Base-by-base conservation (phyloP, 2,113 vertebrate species). In the Heterochromis multidens region DNA sequence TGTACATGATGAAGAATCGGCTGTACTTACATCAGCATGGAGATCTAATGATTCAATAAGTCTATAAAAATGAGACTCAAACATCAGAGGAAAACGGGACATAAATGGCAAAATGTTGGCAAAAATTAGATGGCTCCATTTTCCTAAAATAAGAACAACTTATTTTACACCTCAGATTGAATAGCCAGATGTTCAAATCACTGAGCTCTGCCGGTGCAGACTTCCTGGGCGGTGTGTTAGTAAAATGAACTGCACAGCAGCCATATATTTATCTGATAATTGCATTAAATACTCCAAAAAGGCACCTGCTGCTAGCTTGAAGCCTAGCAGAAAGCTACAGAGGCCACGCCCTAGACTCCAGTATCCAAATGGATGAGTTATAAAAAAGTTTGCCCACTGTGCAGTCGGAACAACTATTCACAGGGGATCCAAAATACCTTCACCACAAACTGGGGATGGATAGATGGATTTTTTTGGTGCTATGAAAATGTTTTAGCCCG, bases 261-360 rank as follows among this genome's bases (percentile, higher is more conserved):
- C 19, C 16, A 33, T 6, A 61, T 33, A 33, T 11, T 62, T 8
- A 7, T n/a, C 10, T n/a, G 58, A 2, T 5, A 16, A 31, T 12
- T n/a, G 19, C 10, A 1, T 35, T 35, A 35, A 21, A 35, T 63
- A 13, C 19, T 62, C 0, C 60, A 7, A 12, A 35, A 1, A 33
- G 12, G 9, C 21, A n/a, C 2, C 61, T n/a, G 10, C 10, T 35
- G 61, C 19, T 10, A 4, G 31, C 31, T 31, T 5, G 31, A 31
- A 31, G 31, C 31, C 31, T 5, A 61, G 61, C n/a, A n/a, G n/a
- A n/a, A n/a, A n/a, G n/a, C n/a, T n/a, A n/a, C 61, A 63, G 19
- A 63, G 61, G 0, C 31, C 31, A 35, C 5, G 0, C 5, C 59
- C n/a, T n/a, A n/a, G n/a, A n/a, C n/a, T n/a, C n/a, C n/a, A n/a